These are phyloP conservation scores for Alosa alosa DNA, from an alignment of 2,113 vertebrate species.

Conservation along the genomic window DNA sequence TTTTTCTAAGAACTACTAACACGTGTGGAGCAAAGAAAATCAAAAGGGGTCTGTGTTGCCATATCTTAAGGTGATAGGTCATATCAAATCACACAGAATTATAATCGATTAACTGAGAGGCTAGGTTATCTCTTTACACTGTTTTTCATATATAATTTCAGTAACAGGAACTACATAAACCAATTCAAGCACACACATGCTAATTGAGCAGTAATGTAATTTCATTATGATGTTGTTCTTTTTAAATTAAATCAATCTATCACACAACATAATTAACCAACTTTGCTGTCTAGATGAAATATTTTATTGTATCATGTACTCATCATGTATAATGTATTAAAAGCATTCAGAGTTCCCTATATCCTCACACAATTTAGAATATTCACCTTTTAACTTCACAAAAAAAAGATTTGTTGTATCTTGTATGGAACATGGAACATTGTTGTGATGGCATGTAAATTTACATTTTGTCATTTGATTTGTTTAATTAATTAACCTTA, in stretches of 20 bases:
- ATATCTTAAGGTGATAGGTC: background rate
- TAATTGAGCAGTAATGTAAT: background rate
- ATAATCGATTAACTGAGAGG: background rate
- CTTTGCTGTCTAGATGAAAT: background rate
- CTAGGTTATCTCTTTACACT: background rate
- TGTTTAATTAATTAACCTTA: background rate
- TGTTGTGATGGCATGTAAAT: background rate
- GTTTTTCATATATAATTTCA: background rate
- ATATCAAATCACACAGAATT: background rate
- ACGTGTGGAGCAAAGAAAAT: constrained; percentile 8
- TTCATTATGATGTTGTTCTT: background rate
- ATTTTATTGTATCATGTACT: background rate
- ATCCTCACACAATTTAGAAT: background rate
- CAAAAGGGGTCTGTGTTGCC: background rate
- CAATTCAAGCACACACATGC: background rate
- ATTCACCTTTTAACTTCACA: background rate
- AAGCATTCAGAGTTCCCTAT: background rate
- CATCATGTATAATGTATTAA: background rate
- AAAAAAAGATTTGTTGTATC: background rate
- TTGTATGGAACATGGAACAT: background rate
- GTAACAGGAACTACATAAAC: background rate
- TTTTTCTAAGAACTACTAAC: background rate
- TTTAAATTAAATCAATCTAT: constrained; percentile 7
- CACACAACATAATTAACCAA: background rate
- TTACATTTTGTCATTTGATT: background rate